Percentiles rank a stretch among this genome's conserved stretches.
Conservation (phyloP, 2,888 invertebrate species). For the Brachypterus glaber region DNA sequence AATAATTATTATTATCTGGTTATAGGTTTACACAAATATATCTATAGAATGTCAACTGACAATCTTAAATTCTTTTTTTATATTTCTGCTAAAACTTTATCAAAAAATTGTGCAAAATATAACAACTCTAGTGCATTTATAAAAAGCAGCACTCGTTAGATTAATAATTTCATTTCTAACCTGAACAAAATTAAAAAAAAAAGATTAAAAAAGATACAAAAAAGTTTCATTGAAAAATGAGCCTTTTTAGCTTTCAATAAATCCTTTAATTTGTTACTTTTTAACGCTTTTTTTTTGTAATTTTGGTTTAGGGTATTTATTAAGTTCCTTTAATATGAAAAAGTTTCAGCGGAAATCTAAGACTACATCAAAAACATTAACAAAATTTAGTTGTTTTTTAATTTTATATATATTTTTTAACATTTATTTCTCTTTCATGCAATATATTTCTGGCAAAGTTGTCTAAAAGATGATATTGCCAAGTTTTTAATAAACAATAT, state of each 20-base stretch:
- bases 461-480: constrained; percentile 21
- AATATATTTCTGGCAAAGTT: constrained; percentile 28
- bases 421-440: constrained; percentile 28
- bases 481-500: neutral
- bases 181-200: too few species aligned
- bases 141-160: constrained; percentile 19
- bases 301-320: too few species aligned
- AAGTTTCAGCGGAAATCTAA: constrained; percentile 32
- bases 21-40: too few species aligned
- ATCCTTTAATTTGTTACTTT: too few species aligned
- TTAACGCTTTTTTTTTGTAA: too few species aligned
- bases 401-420: constrained; percentile 26
- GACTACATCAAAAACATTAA: constrained; percentile 33
- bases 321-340: too few species aligned
- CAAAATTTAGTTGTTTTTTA: constrained; percentile 25
- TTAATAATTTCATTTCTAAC: too few species aligned
- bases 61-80: constrained; percentile 33
- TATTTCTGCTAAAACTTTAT: constrained; percentile 31
- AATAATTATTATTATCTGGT: too few species aligned
- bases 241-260: too few species aligned
- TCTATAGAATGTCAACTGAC: constrained; percentile 37
- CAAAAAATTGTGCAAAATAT: constrained; percentile 15
- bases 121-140: constrained; percentile 17
- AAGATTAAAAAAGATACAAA: neutral
- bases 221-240: too few species aligned